Evolutionary conservation across 2,797 vertebrate species (phyloP).

Genomic region (Benthosema pterotum): DNA sequence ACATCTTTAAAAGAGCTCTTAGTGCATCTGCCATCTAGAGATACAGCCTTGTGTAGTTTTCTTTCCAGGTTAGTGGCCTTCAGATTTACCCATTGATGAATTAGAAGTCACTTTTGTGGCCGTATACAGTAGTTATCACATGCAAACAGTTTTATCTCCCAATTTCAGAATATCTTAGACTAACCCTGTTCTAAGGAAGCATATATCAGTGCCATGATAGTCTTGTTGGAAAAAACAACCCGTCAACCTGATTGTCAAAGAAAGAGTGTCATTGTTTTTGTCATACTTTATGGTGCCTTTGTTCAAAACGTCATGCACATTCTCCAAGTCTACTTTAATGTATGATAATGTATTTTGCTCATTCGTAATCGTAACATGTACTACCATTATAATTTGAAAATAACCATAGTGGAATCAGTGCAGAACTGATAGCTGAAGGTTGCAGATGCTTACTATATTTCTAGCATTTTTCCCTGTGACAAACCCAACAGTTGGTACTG

Average conservation of each 20-base stretch:
- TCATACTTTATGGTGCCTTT: slow-evolving; percentile 27
- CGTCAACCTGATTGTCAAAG: slow-evolving; percentile 1
- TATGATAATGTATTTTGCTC: slow-evolving; percentile 6
- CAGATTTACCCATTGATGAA: neutral
- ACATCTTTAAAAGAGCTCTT: neutral
- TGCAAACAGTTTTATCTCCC: too few relatives aligned
- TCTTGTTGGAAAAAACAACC: neutral
- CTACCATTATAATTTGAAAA: neutral
- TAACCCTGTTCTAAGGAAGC: neutral
- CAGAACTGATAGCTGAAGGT: slow-evolving; percentile 2
- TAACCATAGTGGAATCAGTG: neutral
- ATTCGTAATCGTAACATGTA: neutral
- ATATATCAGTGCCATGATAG: slow-evolving; percentile 23
- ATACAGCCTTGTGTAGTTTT: neutral
- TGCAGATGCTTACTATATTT: neutral
- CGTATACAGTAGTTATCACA: too few relatives aligned
- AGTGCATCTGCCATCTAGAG: neutral
- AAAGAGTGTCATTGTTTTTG: slow-evolving; percentile 1
- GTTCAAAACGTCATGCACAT: neutral
- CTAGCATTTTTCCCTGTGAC: slow-evolving; percentile 13
- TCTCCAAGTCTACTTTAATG: neutral
- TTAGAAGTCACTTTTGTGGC: too few relatives aligned
- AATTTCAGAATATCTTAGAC: too few relatives aligned
- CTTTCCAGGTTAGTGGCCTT: neutral
- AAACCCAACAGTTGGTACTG: slow-evolving; percentile 43